Conservation (phyloP, 1,140 invertebrate genomes). For the Delia radicum region DNA sequence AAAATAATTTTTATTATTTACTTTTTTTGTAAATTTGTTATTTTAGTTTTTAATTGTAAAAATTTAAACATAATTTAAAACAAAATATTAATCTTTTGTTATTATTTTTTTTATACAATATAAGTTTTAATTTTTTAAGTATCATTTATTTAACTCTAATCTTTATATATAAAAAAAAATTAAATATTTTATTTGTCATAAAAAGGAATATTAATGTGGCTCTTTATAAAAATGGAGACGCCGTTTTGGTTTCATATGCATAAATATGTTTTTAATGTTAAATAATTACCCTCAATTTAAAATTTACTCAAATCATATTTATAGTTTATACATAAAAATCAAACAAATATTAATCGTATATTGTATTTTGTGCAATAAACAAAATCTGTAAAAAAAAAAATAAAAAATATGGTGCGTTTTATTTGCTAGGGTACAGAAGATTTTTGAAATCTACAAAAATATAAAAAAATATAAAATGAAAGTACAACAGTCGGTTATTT, state of each 20-base stretch:
- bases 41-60: slow-evolving; percentile 16
- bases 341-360: slow-evolving; percentile 14
- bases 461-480: too few species aligned
- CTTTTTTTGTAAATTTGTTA: slow-evolving; percentile 22
- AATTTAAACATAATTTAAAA: slow-evolving; percentile 1
- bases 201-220: not conserved
- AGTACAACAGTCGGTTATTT: too few species aligned
- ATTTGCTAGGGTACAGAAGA: too few species aligned
- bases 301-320: slow-evolving; percentile 20
- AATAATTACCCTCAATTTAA: slow-evolving; percentile 3
- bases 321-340: slow-evolving; percentile 20
- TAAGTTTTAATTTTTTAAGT: not conserved
- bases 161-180: not conserved
- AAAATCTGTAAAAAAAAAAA: slow-evolving; percentile 24
- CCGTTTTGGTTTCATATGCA: not conserved
- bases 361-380: slow-evolving; percentile 26
- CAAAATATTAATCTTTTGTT: not conserved
- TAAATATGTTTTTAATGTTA: slow-evolving; percentile 10
- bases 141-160: not conserved
- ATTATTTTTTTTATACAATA: not conserved
- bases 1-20: not conserved
- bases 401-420: not conserved
- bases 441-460: too few species aligned
- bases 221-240: not conserved
- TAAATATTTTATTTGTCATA: not conserved